Base-by-base conservation (phyloP, 2,888 invertebrate genomes). In the Bembecia ichneumoniformis region DNA sequence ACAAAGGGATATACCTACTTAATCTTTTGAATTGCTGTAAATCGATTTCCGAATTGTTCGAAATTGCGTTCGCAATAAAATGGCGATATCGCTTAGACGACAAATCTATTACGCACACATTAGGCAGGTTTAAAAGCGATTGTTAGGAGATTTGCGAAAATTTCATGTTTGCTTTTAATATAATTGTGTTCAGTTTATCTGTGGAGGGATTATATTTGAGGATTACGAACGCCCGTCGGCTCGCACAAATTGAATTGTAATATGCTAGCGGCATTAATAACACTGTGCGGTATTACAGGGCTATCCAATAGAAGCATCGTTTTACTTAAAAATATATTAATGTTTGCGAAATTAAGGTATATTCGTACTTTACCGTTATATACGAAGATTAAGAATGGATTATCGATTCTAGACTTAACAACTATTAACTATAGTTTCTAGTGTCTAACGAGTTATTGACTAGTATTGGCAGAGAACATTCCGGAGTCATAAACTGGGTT, bases 171-270 rank as follows among this genome's bases (percentile, higher is more conserved):
- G 81, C 82, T 80, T 78, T 83, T 79, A 82, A 80, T 82, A 82
- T 84, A 82, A 83, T 82, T 83, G 83, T 81, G 68, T 71, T 71
- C 70, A 77, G 80, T 81, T 80, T 81, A 81, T 80, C 83, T 77
- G 77, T 63, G 58, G 63, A 28, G 59, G 81, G 84, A 82, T 83
- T 84, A 82, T 73, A 67, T 49, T 48, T 55, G 63, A 55, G 58
- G 68, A 64, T 67, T 67, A 68, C 58, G 55, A 53, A 60, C 71
- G 65, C 64, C 63, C 66, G 72, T 57, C 67, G 71, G 66, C 64
- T 68, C 70, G 77, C 66, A 75, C 76, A 83, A 83, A 86, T 86
- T 83, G 84, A 82, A 82, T 84, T 84, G 84, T 84, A 83, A 84
- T 84, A 80, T 74, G 72, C 77, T 74, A 62, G 71, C 77, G 77